These are phyloP conservation scores for Halcyon senegalensis DNA, from an alignment of 2,113 vertebrate species.

Conservation along the genomic window DNA sequence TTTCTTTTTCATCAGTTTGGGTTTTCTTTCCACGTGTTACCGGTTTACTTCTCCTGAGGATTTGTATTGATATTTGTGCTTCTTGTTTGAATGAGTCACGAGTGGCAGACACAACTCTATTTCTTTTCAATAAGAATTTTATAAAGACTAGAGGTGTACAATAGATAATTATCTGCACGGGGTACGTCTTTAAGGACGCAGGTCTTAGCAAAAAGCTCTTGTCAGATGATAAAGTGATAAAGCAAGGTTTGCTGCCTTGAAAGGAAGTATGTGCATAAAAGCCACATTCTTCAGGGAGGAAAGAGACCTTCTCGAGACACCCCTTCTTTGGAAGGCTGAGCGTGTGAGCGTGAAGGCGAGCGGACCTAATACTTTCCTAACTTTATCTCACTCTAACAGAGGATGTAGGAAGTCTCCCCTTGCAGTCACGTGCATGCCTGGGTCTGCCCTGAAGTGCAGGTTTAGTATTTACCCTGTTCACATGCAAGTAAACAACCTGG, in stretches of 20 bases:
- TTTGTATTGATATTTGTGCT: background rate
- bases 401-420: background rate
- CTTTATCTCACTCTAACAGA: background rate
- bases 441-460: background rate
- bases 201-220: background rate
- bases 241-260: background rate
- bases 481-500: background rate
- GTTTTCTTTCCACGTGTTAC: background rate
- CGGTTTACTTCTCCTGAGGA: background rate
- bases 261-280: background rate
- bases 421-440: background rate
- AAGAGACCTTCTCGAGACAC: background rate
- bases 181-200: background rate
- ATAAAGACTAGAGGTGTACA: background rate
- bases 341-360: background rate
- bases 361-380: background rate
- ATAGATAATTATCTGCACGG: background rate
- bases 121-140: background rate
- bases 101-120: fast-evolving
- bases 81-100: background rate
- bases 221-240: background rate
- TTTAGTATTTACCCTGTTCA: background rate
- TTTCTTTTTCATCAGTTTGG: background rate
- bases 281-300: background rate
- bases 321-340: background rate